Percentiles rank a stretch among this genome's conserved stretches.
phyloP scores from a whole-genome alignment of 2,113 vertebrate genomes.

The Mohoua ochrocephala region DNA sequence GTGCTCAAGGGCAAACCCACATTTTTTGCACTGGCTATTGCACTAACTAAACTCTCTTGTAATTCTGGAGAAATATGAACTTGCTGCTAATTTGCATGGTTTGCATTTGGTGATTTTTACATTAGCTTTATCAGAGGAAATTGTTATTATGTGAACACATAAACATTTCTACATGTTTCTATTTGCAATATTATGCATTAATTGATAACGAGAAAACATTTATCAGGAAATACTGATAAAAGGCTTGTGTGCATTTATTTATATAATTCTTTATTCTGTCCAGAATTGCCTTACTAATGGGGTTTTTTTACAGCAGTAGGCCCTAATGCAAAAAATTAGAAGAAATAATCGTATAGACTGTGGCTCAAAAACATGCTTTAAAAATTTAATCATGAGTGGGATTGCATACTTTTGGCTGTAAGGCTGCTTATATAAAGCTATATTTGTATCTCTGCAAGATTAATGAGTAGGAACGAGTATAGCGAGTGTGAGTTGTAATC shows the following conservation, averaged over 20 bases:
- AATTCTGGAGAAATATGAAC: background rate
- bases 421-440: background rate
- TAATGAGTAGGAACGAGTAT: background rate
- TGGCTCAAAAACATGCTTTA: background rate
- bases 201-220: background rate
- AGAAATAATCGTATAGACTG: background rate
- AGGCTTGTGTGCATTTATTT: background rate
- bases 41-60: background rate
- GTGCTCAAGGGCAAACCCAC: background rate
- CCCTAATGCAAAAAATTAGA: background rate
- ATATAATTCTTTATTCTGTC: background rate
- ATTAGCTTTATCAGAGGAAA: background rate
- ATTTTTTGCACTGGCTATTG: background rate
- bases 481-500: background rate
- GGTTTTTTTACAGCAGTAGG: background rate
- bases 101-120: background rate
- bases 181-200: background rate
- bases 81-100: background rate
- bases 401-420: background rate
- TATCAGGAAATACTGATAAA: background rate
- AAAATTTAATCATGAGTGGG: background rate
- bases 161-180: background rate
- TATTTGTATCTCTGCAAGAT: background rate
- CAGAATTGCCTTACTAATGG: background rate
- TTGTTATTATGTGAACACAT: background rate